Percentiles rank a stretch among this genome's conserved stretches.
phyloP scores from a whole-genome alignment of 53 echinoderm and acorn worm genomes.

The Glandiceps talaboti region DNA sequence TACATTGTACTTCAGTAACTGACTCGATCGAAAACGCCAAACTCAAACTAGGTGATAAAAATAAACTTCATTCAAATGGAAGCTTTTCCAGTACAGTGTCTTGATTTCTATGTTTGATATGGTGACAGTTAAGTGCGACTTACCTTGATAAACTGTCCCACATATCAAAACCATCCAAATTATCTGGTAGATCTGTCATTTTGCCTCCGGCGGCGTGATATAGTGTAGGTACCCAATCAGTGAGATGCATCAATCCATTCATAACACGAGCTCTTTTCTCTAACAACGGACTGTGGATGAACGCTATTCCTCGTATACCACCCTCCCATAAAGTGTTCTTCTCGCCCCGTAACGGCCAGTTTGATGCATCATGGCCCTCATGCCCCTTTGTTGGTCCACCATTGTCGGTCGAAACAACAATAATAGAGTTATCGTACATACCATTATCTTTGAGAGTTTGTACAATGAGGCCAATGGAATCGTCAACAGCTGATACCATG shows the following conservation, averaged over 20 bases:
- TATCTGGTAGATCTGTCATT: background rate
- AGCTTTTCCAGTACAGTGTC: too few relatives aligned
- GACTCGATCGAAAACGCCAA: too few relatives aligned
- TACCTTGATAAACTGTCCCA: background rate
- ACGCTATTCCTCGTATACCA: slow-evolving; percentile 63
- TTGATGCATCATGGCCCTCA: slow-evolving; percentile 72
- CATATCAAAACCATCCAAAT: background rate
- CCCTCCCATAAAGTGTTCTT: slow-evolving; percentile 82
- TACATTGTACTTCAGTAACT: too few relatives aligned
- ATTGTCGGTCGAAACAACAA: slow-evolving; percentile 82
- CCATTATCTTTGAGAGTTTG: slow-evolving; percentile 40
- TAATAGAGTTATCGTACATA: slow-evolving; percentile 61
- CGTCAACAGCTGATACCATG: slow-evolving; percentile 72
- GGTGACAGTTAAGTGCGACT: too few relatives aligned
- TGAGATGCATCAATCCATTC: background rate
- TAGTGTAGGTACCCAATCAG: background rate
- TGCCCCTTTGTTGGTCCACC: slow-evolving; percentile 50
- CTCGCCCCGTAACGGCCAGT: slow-evolving; percentile 68
- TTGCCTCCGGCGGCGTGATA: background rate
- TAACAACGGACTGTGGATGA: slow-evolving; percentile 53
- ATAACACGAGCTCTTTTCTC: slow-evolving; percentile 32
- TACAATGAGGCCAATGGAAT: slow-evolving; percentile 61
- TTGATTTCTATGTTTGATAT: too few relatives aligned
- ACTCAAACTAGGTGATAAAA: too few relatives aligned
- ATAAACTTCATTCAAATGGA: too few relatives aligned